These are phyloP conservation scores for Aurelia aurita DNA, from an alignment of 30 jellyfish, hydroid and myxozoan species.

Conservation along the genomic window DNA sequence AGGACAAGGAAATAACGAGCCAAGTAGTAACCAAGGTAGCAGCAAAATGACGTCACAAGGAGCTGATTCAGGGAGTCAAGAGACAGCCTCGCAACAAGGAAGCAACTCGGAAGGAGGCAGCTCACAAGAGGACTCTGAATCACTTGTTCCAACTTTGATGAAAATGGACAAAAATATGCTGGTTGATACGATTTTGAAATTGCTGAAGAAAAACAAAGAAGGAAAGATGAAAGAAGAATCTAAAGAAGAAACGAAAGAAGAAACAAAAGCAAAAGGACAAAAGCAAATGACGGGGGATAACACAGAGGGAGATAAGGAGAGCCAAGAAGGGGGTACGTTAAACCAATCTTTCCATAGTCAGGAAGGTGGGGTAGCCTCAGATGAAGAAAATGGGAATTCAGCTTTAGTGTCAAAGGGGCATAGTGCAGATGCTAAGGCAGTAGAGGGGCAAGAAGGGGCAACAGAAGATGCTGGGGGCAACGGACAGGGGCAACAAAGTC, in stretches of 20 bases:
- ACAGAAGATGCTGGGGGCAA: conserved; percentile 37
- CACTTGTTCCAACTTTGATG: conserved; percentile 72
- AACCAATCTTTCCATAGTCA: conserved; percentile 46
- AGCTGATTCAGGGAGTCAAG: neutral
- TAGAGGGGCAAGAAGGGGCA: neutral
- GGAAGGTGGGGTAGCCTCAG: conserved; percentile 17
- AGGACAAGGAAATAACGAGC: conserved; percentile 18
- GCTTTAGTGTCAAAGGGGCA: neutral
- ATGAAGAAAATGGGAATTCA: conserved; percentile 19
- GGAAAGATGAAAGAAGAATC: neutral
- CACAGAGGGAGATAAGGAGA: conserved; percentile 26
- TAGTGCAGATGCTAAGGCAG: neutral
- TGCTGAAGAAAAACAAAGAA: conserved; percentile 72
- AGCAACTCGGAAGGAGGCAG: conserved; percentile 16
- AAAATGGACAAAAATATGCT: conserved; percentile 80
- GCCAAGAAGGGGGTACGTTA: conserved; percentile 36
- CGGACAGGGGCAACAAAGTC: conserved; percentile 33
- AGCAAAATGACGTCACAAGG: neutral
- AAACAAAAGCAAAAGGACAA: conserved; percentile 31
- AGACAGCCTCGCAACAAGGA: conserved; percentile 17
- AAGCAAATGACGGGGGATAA: conserved; percentile 44
- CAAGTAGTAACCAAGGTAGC: neutral
- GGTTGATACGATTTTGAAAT: conserved; percentile 71
- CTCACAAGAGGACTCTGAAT: conserved; percentile 16
- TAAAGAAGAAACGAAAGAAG: conserved; percentile 52